These are phyloP conservation scores for Griposia aprilina DNA, from an alignment of 2,888 invertebrate species.

Conservation along the genomic window DNA sequence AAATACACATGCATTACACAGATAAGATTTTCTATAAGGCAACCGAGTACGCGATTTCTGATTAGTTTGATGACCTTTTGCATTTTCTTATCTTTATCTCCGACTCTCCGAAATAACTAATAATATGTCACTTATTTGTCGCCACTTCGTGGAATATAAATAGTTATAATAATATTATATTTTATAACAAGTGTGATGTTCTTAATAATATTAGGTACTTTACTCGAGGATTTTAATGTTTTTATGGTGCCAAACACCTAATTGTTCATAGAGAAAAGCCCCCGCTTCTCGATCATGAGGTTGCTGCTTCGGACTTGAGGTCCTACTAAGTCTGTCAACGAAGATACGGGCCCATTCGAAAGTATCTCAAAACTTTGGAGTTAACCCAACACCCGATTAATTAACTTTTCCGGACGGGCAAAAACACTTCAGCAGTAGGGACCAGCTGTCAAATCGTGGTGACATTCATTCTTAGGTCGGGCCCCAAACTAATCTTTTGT, in stretches of 20 bases:
- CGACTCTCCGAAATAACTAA: constrained; percentile 44
- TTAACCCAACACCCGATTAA: neutral
- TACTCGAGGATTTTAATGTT: neutral
- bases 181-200: constrained; percentile 7
- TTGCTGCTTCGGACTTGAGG: neutral
- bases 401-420: too few species aligned
- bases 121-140: constrained; percentile 26
- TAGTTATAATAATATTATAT: neutral
- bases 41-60: constrained; percentile 41
- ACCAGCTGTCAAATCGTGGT: too few species aligned
- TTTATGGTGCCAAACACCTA: neutral
- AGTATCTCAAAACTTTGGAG: neutral
- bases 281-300: neutral
- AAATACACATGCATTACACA: constrained; percentile 2
- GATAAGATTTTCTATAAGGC: constrained; percentile 17
- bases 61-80: constrained; percentile 57
- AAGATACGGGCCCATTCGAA: neutral
- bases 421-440: too few species aligned
- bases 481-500: too few species aligned
- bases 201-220: constrained; percentile 13
- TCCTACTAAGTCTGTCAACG: neutral
- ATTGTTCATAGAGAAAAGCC: neutral
- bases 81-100: constrained; percentile 54
- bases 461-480: too few species aligned
- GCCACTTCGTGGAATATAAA: constrained; percentile 41